Conservation (phyloP, 2,113 vertebrate species). For the Nyctibius bracteatus region DNA sequence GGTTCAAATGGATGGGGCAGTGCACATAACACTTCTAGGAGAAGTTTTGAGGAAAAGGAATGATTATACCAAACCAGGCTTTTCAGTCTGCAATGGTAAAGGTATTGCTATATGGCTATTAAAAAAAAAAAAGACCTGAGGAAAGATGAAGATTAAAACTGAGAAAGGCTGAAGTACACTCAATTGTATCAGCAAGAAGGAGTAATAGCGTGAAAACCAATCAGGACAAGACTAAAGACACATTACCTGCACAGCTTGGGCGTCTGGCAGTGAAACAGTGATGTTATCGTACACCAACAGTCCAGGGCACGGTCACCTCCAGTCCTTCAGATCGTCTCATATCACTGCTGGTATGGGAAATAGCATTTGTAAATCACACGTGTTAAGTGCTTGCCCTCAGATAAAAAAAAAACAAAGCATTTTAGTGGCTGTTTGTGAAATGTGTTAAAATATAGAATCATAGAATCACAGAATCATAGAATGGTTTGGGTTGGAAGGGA, state of each 20-base stretch:
- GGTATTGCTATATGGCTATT: not conserved
- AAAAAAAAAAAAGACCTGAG: not conserved
- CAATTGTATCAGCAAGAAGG: not conserved
- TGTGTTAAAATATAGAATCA: no score
- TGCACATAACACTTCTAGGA: not conserved
- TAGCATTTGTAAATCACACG: not conserved
- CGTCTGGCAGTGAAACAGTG: fast-evolving
- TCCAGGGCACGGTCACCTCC: not conserved
- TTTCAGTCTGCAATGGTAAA: not conserved
- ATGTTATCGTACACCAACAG: not conserved
- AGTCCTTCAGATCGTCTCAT: not conserved
- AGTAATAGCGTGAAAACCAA: not conserved
- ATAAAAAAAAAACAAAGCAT: not conserved
- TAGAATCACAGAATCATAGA: no score
- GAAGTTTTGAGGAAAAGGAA: not conserved
- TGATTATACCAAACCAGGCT: not conserved
- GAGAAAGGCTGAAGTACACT: not conserved
- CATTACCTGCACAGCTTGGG: not conserved
- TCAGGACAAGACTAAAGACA: not conserved
- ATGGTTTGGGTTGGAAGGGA: no score
- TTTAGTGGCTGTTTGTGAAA: not conserved
- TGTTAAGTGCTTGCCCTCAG: not conserved
- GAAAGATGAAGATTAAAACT: not conserved
- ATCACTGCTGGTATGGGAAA: not conserved
- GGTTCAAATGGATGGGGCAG: not conserved